Base-by-base conservation (phyloP, 2,888 invertebrate species). In the Cheilosia grossa region DNA sequence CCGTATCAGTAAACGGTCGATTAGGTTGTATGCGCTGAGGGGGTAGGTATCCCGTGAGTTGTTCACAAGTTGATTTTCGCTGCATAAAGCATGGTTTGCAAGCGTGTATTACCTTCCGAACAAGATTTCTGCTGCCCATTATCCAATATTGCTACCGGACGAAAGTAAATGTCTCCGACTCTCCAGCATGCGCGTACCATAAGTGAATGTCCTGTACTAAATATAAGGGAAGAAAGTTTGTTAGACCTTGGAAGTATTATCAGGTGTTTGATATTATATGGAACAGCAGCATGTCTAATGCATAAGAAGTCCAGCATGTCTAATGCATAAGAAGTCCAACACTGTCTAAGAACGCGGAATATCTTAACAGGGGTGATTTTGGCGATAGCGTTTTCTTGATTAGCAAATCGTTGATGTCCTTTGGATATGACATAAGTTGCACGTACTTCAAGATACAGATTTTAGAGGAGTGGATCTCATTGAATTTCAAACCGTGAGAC, bases 61-160 rank as follows among this genome's bases (percentile, higher is more conserved):
- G 73, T 15, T 24, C 24, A 37, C 64, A 61, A 10, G 75, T 64
- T 24, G 61, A 49, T 27, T 58, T 19, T 27, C 70, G 13, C 37
- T 75, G 69, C 63, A 69, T 53, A n/a, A 75, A 81, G 44, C 69
- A 82, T 7, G 1, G 27, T 49, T 75, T 75, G 51, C 82, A 82
- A 21, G 2, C 2, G 15, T 59, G 21, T 19, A 59, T 42, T 10
- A 40, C 24, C 42, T 42, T 40, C 17, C 59, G 40, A n/a, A 59
- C 33, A 5, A 40, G 59, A 5, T 59, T 59, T 15, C 59, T 59
- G 42, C 59, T 59, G 7, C 37, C 42, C 59, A 40, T 59, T 40
- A 59, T 59, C 24, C 51, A 51, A 24, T 24, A 51, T 10, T 24
- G 15, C 24, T 51, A 24, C 21, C 49, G 49, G n/a, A 53, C 53